Conservation (phyloP, 2,797 vertebrate species). For the Glossophaga mutica region DNA sequence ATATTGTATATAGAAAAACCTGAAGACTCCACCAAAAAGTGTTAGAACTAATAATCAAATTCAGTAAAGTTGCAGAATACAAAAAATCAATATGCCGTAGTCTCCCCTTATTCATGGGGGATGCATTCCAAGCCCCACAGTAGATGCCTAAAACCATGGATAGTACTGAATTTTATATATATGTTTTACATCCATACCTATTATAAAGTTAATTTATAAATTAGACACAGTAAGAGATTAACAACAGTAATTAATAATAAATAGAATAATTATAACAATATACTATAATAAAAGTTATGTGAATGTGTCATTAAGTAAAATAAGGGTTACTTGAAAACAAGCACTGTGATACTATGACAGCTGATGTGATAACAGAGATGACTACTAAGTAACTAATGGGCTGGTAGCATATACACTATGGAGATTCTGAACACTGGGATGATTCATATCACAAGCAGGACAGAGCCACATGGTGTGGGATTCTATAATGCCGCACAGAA, state of each 20-base stretch:
- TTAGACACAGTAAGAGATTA: neutral
- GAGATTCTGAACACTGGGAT: neutral
- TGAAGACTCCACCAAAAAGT: neutral
- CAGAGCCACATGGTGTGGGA: neutral
- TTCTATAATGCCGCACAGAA: neutral
- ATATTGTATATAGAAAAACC: neutral
- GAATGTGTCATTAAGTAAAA: too few relatives aligned
- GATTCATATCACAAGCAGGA: neutral
- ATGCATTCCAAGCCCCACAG: neutral
- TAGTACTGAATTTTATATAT: neutral
- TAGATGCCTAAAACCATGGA: neutral
- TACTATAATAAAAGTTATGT: too few relatives aligned
- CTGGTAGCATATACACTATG: neutral
- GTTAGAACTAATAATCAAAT: neutral
- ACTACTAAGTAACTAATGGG: neutral
- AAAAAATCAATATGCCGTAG: neutral
- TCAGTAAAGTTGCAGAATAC: neutral
- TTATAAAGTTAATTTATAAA: neutral
- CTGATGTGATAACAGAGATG: too few relatives aligned
- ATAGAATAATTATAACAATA: neutral
- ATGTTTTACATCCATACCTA: neutral
- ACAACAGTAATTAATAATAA: neutral
- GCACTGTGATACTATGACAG: too few relatives aligned
- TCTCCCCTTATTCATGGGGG: neutral
- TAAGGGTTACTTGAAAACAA: too few relatives aligned